Conservation (phyloP, 92 coral and sea anemone genomes). For the Siderastrea siderea region DNA sequence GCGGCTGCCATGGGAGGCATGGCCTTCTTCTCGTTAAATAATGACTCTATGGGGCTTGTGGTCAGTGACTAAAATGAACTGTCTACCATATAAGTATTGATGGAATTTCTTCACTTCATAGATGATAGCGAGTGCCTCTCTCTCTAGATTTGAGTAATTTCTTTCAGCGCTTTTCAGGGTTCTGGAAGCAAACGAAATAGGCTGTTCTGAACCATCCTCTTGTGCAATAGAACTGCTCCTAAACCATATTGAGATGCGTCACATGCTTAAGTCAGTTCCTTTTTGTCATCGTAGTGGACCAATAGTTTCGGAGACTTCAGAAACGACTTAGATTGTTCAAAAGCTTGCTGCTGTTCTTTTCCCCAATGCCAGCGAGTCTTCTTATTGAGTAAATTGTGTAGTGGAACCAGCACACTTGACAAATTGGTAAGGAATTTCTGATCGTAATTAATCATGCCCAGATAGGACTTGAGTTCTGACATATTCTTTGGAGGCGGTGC, state of each 20-base stretch:
- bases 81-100: conserved; percentile 60
- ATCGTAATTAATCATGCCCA: conserved; percentile 57
- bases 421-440: conserved; percentile 53
- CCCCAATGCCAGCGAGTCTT: conserved; percentile 39
- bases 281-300: conserved; percentile 37
- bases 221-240: conserved; percentile 32
- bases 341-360: conserved; percentile 32
- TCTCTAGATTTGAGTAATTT: conserved; percentile 30
- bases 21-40: conserved; percentile 66
- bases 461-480: conserved; percentile 52
- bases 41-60: conserved; percentile 62
- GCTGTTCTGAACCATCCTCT: conserved; percentile 36
- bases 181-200: conserved; percentile 14
- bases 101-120: conserved; percentile 36
- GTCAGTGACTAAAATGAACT: conserved; percentile 67
- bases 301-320: conserved; percentile 30
- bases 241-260: conserved; percentile 25
- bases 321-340: conserved; percentile 24
- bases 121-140: conserved; percentile 23
- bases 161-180: conserved; percentile 25
- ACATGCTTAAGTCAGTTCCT: conserved; percentile 25
- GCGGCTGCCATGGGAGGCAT: conserved; percentile 62
- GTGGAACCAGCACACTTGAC: conserved; percentile 46
- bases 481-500: conserved; percentile 68
- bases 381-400: conserved; percentile 24